phyloP scores from a whole-genome alignment of 2,797 vertebrate species.

The Huso huso region DNA sequence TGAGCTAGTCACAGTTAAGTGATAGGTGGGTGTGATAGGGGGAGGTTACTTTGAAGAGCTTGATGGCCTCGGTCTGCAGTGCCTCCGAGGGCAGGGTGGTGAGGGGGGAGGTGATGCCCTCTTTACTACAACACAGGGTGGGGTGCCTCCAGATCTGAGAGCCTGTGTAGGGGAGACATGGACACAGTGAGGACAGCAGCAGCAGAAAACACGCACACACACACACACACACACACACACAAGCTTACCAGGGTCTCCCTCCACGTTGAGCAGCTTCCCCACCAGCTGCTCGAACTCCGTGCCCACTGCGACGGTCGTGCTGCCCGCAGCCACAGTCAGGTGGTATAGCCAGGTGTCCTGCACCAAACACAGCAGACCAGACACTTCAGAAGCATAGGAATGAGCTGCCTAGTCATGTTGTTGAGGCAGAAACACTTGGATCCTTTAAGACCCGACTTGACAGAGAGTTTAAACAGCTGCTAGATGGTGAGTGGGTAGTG shows the following conservation, averaged over 20 bases:
- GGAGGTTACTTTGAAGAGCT: conserved; percentile 87
- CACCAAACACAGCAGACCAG: conserved; percentile 26
- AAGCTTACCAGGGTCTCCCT: conserved; percentile 79
- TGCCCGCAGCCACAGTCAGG: conserved; percentile 82
- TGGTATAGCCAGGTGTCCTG: conserved; percentile 93
- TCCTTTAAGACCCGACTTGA: too few species aligned
- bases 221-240: background rate
- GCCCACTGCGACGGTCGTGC: conserved; percentile 71
- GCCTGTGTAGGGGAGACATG: conserved; percentile 42
- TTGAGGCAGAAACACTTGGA: background rate
- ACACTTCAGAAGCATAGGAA: background rate
- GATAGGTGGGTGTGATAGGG: background rate
- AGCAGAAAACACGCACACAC: background rate
- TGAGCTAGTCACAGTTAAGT: too few species aligned
- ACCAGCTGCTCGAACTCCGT: conserved; percentile 92
- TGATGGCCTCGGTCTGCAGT: conserved; percentile 91
- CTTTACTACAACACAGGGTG: conserved; percentile 85
- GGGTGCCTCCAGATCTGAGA: conserved; percentile 89
- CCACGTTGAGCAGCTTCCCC: conserved; percentile 77
- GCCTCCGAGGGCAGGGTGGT: conserved; percentile 91
- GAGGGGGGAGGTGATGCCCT: conserved; percentile 79
- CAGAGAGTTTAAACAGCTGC: too few species aligned
- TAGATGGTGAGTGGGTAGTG: too few species aligned
- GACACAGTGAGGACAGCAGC: background rate
- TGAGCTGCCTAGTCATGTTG: background rate